Evolutionary conservation across 2,797 vertebrate species (phyloP), one percentile per base, ranked within the genome.

Genomic region (Micromesistius poutassou): DNA sequence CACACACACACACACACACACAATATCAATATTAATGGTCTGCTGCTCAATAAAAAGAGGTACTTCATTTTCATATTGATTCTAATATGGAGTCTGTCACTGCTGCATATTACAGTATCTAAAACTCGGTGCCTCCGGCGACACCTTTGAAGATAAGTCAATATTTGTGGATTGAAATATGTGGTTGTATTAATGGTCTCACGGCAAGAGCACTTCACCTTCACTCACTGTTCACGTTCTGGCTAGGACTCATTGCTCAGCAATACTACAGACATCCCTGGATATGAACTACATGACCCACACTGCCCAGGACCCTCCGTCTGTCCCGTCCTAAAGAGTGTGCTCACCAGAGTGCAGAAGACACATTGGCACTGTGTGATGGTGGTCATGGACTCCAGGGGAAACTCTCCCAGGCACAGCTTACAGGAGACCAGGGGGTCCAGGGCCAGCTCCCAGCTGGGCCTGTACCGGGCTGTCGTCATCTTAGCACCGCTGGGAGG

Each of bases 351-450:
- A 74, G 98, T 98, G 87, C 98, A 99, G 95, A 99, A 99, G 92
- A 98, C 95, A 92, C 98, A 99, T 90, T 98, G 97, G 94, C 98
- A 99, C 95, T 99, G 97, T 78, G 96, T 94, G 84, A 99, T 96
- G 80, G 96, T 98, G 68, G 97, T 99, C 97, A 97, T 98, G 94
- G 98, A 96, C 91, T 99, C 97, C 91, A 97, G 93, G 0, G 97
- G 97, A 86, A 96, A 99, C 94, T 99, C 97, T 89, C 97, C 98
- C 75, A 99, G 97, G 84, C 98, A 99, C 88, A 99, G 96, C 89
- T 99, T 99, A 93, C 97, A 99, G 50, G 97, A 98, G 77, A 99
- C 96, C 89, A 99, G 90, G 0, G 98, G 98, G 89, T 99, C 98
- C 80, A 98, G 94, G 80, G 97, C 97, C 94, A 99, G 94, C 92